A percentile compares a stretch with the other conserved stretches of the same genome.
phyloP scores from a whole-genome alignment of 2,888 invertebrate species.

The Eupithecia pulchellata region DNA sequence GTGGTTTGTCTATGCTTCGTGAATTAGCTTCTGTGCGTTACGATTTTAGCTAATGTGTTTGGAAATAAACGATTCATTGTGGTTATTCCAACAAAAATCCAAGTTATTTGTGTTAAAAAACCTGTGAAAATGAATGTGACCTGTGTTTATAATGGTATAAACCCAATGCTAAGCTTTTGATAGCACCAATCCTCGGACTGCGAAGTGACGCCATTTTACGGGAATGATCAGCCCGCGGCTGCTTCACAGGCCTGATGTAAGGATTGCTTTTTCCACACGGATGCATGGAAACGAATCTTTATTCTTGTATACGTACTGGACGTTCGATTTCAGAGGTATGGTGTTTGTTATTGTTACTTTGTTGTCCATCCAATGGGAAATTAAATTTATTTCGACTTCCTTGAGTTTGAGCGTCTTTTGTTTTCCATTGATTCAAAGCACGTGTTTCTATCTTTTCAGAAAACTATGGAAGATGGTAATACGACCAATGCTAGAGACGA shows the following conservation, averaged over 20 bases:
- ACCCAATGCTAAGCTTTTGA: constrained; percentile 69
- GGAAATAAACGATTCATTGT: constrained; percentile 78
- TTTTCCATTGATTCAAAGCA: constrained; percentile 76
- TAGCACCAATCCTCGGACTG: constrained; percentile 80
- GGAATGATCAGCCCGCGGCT: constrained; percentile 85
- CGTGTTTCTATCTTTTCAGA: constrained; percentile 79
- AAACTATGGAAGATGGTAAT: constrained; percentile 86
- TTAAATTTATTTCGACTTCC: constrained; percentile 75
- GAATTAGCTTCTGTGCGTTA: constrained; percentile 81
- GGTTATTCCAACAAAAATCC: constrained; percentile 62
- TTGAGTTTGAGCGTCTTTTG: constrained; percentile 82
- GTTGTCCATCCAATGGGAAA: constrained; percentile 65
- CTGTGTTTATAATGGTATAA: constrained; percentile 63
- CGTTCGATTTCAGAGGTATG: constrained; percentile 83
- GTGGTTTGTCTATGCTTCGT: constrained; percentile 70
- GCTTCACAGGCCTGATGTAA: constrained; percentile 83
- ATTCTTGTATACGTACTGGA: constrained; percentile 82
- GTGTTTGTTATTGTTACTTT: constrained; percentile 51
- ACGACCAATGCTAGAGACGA: constrained; percentile 75
- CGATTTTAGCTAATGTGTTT: constrained; percentile 79
- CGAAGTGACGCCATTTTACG: constrained; percentile 86
- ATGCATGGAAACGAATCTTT: constrained; percentile 82
- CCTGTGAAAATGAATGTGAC: constrained; percentile 67
- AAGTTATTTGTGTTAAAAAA: constrained; percentile 58
- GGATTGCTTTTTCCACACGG: constrained; percentile 77